These are phyloP conservation scores for Heliconius hortense DNA, from an alignment of 2,888 invertebrate genomes.

Conservation along the genomic window DNA sequence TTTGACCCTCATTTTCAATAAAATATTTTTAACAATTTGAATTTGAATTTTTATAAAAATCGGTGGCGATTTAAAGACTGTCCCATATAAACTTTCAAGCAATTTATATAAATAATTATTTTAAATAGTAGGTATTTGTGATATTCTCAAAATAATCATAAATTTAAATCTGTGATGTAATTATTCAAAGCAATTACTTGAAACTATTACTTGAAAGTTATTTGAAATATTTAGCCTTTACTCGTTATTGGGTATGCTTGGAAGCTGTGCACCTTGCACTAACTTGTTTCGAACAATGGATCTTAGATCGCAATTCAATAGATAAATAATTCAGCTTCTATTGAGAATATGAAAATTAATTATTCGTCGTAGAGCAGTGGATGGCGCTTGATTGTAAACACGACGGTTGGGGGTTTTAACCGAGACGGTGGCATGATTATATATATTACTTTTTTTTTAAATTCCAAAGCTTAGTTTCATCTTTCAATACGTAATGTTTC, in stretches of 20 bases:
- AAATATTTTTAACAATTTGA: too few relatives aligned
- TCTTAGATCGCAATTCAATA: slow-evolving; percentile 5
- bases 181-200: slow-evolving; percentile 15
- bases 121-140: neutral
- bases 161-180: slow-evolving; percentile 23
- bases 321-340: slow-evolving; percentile 2
- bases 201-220: slow-evolving; percentile 26
- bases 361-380: too few relatives aligned
- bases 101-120: neutral
- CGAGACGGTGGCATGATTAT: too few relatives aligned
- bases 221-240: slow-evolving; percentile 32
- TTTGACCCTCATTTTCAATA: too few relatives aligned
- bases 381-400: too few relatives aligned
- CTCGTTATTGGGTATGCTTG: slow-evolving; percentile 4
- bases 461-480: neutral
- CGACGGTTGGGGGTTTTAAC: too few relatives aligned
- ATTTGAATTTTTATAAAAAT: too few relatives aligned
- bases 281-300: slow-evolving; percentile 26
- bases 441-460: neutral
- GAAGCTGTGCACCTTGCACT: slow-evolving; percentile 32
- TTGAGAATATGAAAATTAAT: neutral
- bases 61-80: too few relatives aligned
- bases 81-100: too few relatives aligned
- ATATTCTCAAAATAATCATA: neutral
- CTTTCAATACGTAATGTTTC: neutral